Conservation (phyloP, 2,888 invertebrate genomes). For the Tineola bisselliella region DNA sequence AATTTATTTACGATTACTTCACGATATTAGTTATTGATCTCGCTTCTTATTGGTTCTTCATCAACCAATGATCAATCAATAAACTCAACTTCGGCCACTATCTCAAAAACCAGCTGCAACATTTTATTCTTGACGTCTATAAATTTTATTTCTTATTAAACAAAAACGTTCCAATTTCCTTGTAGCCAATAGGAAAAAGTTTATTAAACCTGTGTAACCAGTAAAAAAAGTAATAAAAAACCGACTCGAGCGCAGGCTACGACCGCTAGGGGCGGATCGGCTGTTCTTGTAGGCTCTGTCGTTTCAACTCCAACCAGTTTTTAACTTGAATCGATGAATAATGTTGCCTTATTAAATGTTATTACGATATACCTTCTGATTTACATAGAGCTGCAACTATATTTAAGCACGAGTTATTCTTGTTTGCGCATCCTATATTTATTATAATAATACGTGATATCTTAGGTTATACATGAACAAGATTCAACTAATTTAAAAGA, state of each 20-base stretch:
- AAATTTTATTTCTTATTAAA: constrained; percentile 50
- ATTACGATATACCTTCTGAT: constrained; percentile 16
- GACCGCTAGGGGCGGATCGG: constrained; percentile 52
- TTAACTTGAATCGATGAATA: constrained; percentile 22
- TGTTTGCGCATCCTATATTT: too few species aligned
- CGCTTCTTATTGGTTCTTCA: constrained; percentile 32
- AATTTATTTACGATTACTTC: too few species aligned
- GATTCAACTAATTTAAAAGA: too few species aligned
- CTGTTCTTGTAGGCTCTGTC: constrained; percentile 32
- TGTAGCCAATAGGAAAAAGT: constrained; percentile 62
- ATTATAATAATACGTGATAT: too few species aligned
- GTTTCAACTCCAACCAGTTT: constrained; percentile 46
- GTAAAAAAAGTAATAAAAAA: constrained; percentile 40
- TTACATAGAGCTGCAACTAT: constrained; percentile 20
- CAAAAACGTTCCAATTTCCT: constrained; percentile 50
- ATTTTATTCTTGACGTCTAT: constrained; percentile 46
- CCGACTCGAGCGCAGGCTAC: constrained; percentile 28
- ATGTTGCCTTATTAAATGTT: constrained; percentile 16
- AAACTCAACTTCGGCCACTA: constrained; percentile 33
- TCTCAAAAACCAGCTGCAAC: constrained; percentile 10
- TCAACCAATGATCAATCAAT: constrained; percentile 39
- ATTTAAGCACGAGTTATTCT: neutral
- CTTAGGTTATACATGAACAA: too few species aligned
- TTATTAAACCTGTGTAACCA: constrained; percentile 32
- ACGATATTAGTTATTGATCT: constrained; percentile 26